Base-by-base conservation (phyloP, 2,113 vertebrate species). In the Gallinago jamesoni region DNA sequence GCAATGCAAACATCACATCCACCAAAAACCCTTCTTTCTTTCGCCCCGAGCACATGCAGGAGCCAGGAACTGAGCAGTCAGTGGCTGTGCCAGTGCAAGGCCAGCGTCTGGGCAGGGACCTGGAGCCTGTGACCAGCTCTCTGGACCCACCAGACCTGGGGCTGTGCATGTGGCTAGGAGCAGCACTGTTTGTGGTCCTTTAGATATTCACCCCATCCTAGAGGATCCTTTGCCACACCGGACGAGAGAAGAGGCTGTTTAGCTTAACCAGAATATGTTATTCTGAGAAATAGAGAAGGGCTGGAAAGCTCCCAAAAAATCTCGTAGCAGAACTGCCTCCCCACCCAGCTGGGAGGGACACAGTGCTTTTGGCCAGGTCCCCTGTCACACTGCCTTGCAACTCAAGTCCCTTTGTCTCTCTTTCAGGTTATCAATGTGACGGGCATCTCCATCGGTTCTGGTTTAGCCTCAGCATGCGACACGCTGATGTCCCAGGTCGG, bases 401-500 rank as follows among this genome's bases (percentile, higher is more conserved):
- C 35, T 24, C 15, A 9, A 37, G 27, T n/a, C 48, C 24, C 23
- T 25, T 18, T 18, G 28, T 78, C 35, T 97, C 78, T 14, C 88
- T 95, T 96, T 12, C 96, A 99, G 99, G 97, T 98, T 28, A 98
- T 99, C 87, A 99, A 99, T 2, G 89, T 99, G 33, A 98, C 98
- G 0, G 98, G 98, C 27, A 94, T 98, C 67, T 98, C 99, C 1
- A 98, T 99, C 3, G 99, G 99, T 11, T 93, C 94, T 10, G 99
- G 99, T 33, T 95, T 99, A 64, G 98, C 98, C 47, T 97, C 98
- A 12, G 99, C 99, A 6, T 99, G 99, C 4, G 98, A 99, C 93
- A 99, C 99, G 0, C 95, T 99, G 81, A 98, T 99, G 94, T 99
- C 99, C 79, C 99, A 99, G 99, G 99, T 99, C 92, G 92, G 96